A percentile compares a stretch with the other conserved stretches of the same genome.
phyloP scores from a whole-genome alignment of 2,113 vertebrate species.

The Triplophysa siluroides region DNA sequence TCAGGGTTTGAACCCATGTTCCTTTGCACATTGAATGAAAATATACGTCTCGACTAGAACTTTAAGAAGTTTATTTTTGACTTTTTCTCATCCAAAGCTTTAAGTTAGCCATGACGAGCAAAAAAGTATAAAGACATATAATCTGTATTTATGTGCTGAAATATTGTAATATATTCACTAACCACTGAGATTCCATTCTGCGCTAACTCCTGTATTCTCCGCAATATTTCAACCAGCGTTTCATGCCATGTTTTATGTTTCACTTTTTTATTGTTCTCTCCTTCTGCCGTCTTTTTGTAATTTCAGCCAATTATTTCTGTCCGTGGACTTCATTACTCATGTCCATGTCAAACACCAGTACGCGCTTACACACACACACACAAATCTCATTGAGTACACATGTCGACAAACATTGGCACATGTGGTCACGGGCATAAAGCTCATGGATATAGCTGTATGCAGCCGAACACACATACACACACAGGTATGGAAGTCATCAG shows the following conservation, averaged over 20 bases:
- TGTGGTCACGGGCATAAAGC: slow-evolving; percentile 74
- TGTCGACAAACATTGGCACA: slow-evolving; percentile 83
- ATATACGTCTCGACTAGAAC: too few species aligned
- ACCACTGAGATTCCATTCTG: slow-evolving; percentile 35
- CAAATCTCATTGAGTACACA: slow-evolving; percentile 83
- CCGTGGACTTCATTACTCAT: slow-evolving; percentile 97
- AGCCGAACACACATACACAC: slow-evolving; percentile 83
- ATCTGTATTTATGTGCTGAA: slow-evolving; percentile 18
- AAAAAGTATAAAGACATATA: neutral
- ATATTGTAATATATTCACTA: slow-evolving; percentile 31
- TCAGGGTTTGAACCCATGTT: too few species aligned
- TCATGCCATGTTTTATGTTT: slow-evolving; percentile 35
- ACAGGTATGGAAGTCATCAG: slow-evolving; percentile 98
- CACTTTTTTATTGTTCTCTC: slow-evolving; percentile 27
- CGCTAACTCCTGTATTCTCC: slow-evolving; percentile 37
- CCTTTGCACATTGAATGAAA: too few species aligned
- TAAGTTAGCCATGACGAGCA: neutral
- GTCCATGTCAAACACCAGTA: slow-evolving; percentile 89
- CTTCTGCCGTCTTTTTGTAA: slow-evolving; percentile 59
- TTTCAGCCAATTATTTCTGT: slow-evolving; percentile 88
- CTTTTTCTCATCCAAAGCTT: too few species aligned
- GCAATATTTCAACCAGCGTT: slow-evolving; percentile 37
- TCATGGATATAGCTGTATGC: slow-evolving; percentile 56
- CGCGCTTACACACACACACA: slow-evolving; percentile 83
- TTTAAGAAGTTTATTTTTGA: too few species aligned